Base-by-base conservation (phyloP, 2,888 invertebrate species). In the Ptilodon capucinus region DNA sequence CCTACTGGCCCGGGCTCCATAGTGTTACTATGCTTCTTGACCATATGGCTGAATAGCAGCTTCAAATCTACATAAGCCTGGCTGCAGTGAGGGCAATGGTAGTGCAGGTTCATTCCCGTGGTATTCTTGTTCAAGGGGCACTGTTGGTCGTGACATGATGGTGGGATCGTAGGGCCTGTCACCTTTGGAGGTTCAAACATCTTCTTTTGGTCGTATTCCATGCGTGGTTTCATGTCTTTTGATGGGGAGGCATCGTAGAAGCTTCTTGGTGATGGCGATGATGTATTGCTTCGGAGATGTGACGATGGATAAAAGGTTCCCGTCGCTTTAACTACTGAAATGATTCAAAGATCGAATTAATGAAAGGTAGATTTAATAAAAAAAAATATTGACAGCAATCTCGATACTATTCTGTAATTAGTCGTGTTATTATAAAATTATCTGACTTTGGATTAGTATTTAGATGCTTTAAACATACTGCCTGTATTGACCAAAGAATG, bases 251-350 rank as follows among this genome's bases (percentile, higher is more conserved):
- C 87, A 63, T 92, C 92, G 77, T 92, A 92, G 54, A 87, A 87
- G 67, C 92, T 91, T 71, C 93, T 81, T 45, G 92, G 89, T 68
- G 92, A 88, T 53, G 91, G 86, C 45, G 91, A 90, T 60, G 91
- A 91, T 48, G 92, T 81, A 64, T 92, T 91, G 86, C 91, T 92
- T 79, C 93, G 80, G 76, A 91, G 83, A 51, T 91, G 91, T 68
- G 95, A 95, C 72, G 96, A 94, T 78, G 97, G 97, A 91, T 96
- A 97, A 92, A 96, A 97, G 84, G 97, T 97, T 86, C 97, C 97
- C 76, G 96, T 94, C 88, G 97, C 96, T 94, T 97, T 97, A 92
- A 97, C 96, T 93, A 97, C 95, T 96, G 94, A 91, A 94, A 94
- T 75, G 49, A 87, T 25, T 18, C 40, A 40, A 40, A n/a, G 7